These are phyloP conservation scores for Pachliopta kotzebuea DNA, from an alignment of 2,888 invertebrate genomes.

Conservation along the genomic window DNA sequence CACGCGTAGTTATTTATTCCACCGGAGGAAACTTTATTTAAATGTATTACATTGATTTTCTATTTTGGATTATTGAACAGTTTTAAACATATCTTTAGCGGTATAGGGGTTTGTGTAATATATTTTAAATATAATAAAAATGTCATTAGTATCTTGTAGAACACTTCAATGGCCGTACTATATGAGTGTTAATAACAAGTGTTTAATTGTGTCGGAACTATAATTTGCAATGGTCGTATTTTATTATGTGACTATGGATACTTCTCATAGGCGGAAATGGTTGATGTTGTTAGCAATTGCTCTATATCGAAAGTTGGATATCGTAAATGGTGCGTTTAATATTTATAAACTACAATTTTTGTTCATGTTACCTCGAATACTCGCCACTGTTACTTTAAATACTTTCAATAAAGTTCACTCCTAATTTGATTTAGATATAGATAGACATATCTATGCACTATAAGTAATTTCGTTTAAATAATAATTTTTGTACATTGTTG, in stretches of 20 bases:
- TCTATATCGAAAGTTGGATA: constrained; percentile 50
- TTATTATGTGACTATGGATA: constrained; percentile 61
- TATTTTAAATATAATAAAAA: constrained; percentile 41
- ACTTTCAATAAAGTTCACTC: not conserved
- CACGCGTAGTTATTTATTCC: constrained; percentile 36
- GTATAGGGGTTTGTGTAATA: constrained; percentile 23
- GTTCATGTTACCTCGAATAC: not conserved
- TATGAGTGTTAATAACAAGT: constrained; percentile 58
- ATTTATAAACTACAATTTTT: not conserved
- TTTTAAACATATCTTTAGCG: constrained; percentile 24
- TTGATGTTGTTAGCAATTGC: constrained; percentile 56
- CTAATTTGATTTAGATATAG: not conserved
- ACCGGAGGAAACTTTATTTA: constrained; percentile 36
- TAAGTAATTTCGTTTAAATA: not conserved
- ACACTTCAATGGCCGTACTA: constrained; percentile 62
- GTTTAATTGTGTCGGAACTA: constrained; percentile 51
- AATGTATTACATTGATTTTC: constrained; percentile 31
- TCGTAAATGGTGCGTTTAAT: constrained; percentile 57
- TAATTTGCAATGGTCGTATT: constrained; percentile 56
- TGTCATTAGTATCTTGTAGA: constrained; percentile 52
- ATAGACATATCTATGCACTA: not conserved
- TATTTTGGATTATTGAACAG: constrained; percentile 31
- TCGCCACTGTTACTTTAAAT: not conserved
- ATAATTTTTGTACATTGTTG: no score
- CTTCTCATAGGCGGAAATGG: constrained; percentile 57